Base-by-base conservation (phyloP, 2,797 vertebrate species). In the Delichon dasypus region DNA sequence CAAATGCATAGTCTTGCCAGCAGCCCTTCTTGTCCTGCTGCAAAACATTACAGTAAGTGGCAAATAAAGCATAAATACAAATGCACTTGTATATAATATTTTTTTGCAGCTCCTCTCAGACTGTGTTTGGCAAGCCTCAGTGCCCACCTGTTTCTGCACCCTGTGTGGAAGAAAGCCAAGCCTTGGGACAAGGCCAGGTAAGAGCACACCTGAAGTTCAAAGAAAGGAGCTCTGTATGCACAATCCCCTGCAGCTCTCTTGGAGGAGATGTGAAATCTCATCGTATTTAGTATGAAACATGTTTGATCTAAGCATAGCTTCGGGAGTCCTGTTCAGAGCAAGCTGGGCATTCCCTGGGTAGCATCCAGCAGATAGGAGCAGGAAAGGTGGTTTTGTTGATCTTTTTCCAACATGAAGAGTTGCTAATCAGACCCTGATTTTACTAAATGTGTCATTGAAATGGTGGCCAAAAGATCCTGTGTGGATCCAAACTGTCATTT, bases 141-240 rank as follows among this genome's bases (percentile, higher is more conserved):
- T 76, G 61, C 62, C 94, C 82, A 60, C 86, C 91, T 84, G 67
- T 53, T 90, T 25, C 88, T 93, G 67, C n/a, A 51, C 88, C 72
- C 54, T 54, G 3, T 25, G 1, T 86, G 92, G 94, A 94, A 65
- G 82, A 82, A 77, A 83, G 72, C 82, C 95, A 87, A 72, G 48
- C 30, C 68, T 0, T 81, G 94, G 91, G 90, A 65, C 79, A 87
- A 47, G 79, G 88, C 82, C 96, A 96, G 95, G 95, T 97, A 71
- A 76, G 61, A 88, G 66, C 17, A 45, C 68, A 94, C 44, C 58
- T 85, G 17, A 68, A 26, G 54, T 51, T 74, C 75, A 53, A 51
- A 34, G 53, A 47, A 79, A 54, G 70, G 53, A 64, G 55, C 62
- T 78, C 29, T 60, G 1, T 13, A 9, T 5, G 6, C 7, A 6